These are phyloP conservation scores for Acleris sparsana DNA, from an alignment of 2,888 invertebrate genomes.

Conservation along the genomic window DNA sequence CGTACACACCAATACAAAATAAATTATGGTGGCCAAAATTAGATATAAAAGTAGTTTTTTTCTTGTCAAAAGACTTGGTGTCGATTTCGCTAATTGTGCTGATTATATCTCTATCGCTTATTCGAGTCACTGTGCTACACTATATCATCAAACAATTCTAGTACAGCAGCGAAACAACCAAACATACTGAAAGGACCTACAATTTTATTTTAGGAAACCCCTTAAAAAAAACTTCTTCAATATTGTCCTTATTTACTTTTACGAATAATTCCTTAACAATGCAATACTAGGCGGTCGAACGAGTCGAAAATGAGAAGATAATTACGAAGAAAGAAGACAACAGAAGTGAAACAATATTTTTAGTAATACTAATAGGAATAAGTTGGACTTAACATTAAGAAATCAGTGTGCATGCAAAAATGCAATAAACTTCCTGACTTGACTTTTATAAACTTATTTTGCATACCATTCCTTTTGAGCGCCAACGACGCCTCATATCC, in stretches of 20 bases:
- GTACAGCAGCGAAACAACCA: too few relatives aligned
- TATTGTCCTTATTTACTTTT: not conserved
- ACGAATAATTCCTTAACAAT: slow-evolving; percentile 55
- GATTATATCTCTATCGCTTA: too few relatives aligned
- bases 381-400: slow-evolving; percentile 22
- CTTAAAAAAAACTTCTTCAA: not conserved
- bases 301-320: slow-evolving; percentile 78
- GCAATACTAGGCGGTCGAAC: slow-evolving; percentile 72
- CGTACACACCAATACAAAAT: too few relatives aligned
- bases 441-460: slow-evolving; percentile 4
- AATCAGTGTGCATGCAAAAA: slow-evolving; percentile 25
- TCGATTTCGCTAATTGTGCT: too few relatives aligned
- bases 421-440: slow-evolving; percentile 34
- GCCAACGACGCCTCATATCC: too few relatives aligned
- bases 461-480: too few relatives aligned
- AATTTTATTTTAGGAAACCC: too few relatives aligned
- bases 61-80: too few relatives aligned
- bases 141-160: too few relatives aligned
- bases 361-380: slow-evolving; percentile 8
- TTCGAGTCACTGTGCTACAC: too few relatives aligned
- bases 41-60: too few relatives aligned
- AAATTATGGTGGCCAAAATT: too few relatives aligned
- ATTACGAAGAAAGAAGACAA: slow-evolving; percentile 34
- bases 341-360: slow-evolving; percentile 9
- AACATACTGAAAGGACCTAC: not conserved